phyloP scores from a whole-genome alignment of 2,888 invertebrate species.

The Dicyrtomina minuta region DNA sequence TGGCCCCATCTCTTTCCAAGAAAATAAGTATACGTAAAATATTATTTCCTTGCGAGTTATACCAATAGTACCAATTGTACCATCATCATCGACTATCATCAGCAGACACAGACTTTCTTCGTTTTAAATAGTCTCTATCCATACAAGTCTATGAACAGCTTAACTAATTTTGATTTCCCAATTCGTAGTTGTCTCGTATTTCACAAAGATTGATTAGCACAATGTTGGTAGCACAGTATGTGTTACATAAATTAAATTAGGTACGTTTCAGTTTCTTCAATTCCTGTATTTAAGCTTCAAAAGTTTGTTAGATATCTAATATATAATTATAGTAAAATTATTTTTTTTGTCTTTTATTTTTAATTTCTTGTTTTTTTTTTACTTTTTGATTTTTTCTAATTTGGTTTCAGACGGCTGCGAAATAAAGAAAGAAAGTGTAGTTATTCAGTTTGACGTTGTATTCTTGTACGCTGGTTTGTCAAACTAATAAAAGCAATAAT shows the following conservation, averaged over 20 bases:
- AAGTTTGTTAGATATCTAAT: background rate
- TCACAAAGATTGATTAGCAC: constrained; percentile 11
- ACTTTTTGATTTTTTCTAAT: background rate
- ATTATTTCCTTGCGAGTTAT: background rate
- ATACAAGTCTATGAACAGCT: too few species aligned
- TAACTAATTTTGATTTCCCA: too few species aligned
- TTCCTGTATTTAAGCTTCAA: background rate
- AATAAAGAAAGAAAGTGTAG: background rate
- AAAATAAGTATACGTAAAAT: constrained; percentile 1
- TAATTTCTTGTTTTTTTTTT: too few species aligned
- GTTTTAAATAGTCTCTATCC: too few species aligned
- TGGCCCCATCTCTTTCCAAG: constrained; percentile 14
- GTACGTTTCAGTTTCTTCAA: constrained; percentile 7
- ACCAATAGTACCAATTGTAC: too few species aligned
- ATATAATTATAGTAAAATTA: background rate
- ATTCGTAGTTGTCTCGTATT: background rate
- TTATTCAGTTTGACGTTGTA: background rate
- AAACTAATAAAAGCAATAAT: background rate
- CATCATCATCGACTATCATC: too few species aligned
- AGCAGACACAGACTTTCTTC: too few species aligned
- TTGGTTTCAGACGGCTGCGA: background rate
- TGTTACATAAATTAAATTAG: constrained; percentile 21
- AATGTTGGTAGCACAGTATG: constrained; percentile 14
- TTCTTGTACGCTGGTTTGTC: background rate
- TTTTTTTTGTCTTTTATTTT: background rate